These are phyloP conservation scores for Cotesia vestalis DNA, from an alignment of 1,140 invertebrate species.

Conservation along the genomic window DNA sequence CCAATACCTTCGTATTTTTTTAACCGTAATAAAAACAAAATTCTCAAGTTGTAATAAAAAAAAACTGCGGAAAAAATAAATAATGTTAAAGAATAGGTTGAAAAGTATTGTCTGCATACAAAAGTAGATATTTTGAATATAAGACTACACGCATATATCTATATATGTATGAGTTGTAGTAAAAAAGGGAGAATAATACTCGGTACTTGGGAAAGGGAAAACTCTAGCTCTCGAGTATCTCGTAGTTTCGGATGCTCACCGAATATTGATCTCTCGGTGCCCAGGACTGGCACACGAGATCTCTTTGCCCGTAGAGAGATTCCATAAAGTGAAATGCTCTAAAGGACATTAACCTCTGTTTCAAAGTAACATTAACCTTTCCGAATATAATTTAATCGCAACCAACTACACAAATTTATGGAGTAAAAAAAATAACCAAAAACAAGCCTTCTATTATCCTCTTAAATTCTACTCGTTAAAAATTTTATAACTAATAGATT, in stretches of 20 bases:
- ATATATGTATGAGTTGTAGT: background rate
- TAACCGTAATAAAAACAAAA: background rate
- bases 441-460: too few species aligned
- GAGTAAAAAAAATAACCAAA: too few species aligned
- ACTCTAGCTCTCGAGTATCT: slow-evolving; percentile 3
- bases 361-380: too few species aligned
- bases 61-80: too few species aligned
- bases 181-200: too few species aligned
- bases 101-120: too few species aligned
- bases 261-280: slow-evolving; percentile 20
- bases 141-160: background rate
- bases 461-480: too few species aligned
- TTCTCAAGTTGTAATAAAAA: background rate
- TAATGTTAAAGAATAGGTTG: too few species aligned
- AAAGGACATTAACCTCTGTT: background rate
- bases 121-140: background rate
- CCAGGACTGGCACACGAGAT: slow-evolving; percentile 3
- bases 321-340: background rate
- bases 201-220: background rate
- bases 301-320: slow-evolving; percentile 16
- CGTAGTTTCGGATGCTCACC: slow-evolving; percentile 16
- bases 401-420: too few species aligned
- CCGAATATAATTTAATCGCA: too few species aligned
- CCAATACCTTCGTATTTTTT: too few species aligned
- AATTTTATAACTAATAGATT: too few species aligned